Conservation (phyloP, 2,113 vertebrate genomes). For the Octodon degus region DNA sequence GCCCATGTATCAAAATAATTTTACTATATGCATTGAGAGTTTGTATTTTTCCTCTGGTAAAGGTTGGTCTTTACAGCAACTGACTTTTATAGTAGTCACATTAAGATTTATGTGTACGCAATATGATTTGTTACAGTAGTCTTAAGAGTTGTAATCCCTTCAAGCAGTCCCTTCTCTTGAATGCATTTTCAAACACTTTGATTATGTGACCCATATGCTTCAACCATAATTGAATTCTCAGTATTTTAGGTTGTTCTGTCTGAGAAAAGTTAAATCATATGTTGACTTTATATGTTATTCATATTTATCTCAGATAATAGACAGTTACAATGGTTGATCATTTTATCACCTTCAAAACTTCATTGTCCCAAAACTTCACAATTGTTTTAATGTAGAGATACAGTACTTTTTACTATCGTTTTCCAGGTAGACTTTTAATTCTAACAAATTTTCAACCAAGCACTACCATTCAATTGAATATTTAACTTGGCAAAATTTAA, state of each 20-base stretch:
- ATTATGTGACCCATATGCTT: background rate
- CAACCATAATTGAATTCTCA: conserved; percentile 63
- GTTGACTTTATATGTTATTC: conserved; percentile 22
- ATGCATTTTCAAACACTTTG: conserved; percentile 70
- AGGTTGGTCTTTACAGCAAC: conserved; percentile 42
- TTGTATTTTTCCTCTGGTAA: conserved; percentile 16
- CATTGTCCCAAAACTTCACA: background rate
- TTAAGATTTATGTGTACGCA: conserved; percentile 64
- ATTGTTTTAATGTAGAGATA: background rate
- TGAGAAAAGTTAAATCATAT: conserved; percentile 43
- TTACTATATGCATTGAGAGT: conserved; percentile 38
- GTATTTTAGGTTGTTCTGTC: conserved; percentile 45
- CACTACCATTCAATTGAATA: conserved; percentile 44
- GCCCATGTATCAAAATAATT: conserved; percentile 57
- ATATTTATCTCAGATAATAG: background rate
- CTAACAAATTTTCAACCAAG: conserved; percentile 10
- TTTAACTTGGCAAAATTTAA: conserved; percentile 56
- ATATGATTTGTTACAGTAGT: conserved; percentile 62
- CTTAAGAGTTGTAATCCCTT: conserved; percentile 76
- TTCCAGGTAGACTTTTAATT: conserved; percentile 27
- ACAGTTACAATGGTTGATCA: background rate
- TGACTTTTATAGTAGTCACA: conserved; percentile 53
- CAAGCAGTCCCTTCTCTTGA: conserved; percentile 55
- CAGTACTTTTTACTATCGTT: background rate
- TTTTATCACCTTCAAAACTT: conserved; percentile 22